These are phyloP conservation scores for Nilaparvata lugens DNA, from an alignment of 1,140 invertebrate species.

Conservation along the genomic window DNA sequence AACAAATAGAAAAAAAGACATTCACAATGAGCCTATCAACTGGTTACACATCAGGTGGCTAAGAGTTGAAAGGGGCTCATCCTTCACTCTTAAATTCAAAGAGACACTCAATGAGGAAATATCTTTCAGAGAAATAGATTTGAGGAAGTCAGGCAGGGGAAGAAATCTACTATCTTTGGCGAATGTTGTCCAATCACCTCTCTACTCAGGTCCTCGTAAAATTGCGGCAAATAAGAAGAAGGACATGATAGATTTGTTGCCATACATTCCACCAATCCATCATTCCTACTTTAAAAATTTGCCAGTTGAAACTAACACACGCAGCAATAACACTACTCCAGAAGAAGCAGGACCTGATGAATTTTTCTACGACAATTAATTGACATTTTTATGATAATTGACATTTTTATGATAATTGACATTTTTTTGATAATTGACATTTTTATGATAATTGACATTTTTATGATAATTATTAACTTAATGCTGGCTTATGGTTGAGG, in stretches of 20 bases:
- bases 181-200: background rate
- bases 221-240: background rate
- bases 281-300: background rate
- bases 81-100: background rate
- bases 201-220: background rate
- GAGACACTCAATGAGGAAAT: too few relatives aligned
- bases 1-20: background rate
- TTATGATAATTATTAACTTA: too few relatives aligned
- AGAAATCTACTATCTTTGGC: background rate
- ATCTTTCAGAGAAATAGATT: background rate
- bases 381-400: background rate
- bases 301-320: background rate
- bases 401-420: background rate
- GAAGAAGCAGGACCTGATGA: background rate
- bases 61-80: background rate
- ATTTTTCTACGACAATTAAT: background rate
- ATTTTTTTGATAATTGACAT: too few relatives aligned
- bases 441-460: too few relatives aligned
- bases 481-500: too few relatives aligned
- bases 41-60: background rate
- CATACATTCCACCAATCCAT: background rate
- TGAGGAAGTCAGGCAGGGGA: background rate
- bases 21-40: background rate
- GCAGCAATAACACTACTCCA: background rate
- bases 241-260: background rate